Conservation (phyloP, 2,888 invertebrate species). For the Lomographa bimaculata region DNA sequence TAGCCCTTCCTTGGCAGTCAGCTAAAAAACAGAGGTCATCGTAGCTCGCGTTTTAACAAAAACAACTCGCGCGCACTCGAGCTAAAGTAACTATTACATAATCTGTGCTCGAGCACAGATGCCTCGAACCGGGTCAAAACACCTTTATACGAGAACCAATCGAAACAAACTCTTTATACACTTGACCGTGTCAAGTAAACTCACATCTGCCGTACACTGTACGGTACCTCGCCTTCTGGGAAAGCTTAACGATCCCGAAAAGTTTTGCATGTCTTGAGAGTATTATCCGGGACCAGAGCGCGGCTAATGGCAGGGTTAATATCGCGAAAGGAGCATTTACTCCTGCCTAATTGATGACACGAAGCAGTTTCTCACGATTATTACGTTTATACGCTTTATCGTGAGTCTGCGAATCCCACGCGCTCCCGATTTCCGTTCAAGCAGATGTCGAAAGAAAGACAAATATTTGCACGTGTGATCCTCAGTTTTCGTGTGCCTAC, state of each 20-base stretch:
- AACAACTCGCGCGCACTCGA: conserved; percentile 61
- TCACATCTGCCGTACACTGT: conserved; percentile 67
- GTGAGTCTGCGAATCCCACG: conserved; percentile 75
- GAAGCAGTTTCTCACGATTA: conserved; percentile 78
- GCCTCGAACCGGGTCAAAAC: conserved; percentile 78
- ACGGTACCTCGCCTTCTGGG: conserved; percentile 80
- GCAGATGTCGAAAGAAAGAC: conserved; percentile 61
- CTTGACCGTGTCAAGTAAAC: conserved; percentile 78
- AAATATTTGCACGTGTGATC: conserved; percentile 66
- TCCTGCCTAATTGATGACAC: conserved; percentile 72
- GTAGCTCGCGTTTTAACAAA: too few relatives aligned
- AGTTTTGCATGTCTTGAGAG: conserved; percentile 75
- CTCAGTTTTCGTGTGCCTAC: conserved; percentile 52
- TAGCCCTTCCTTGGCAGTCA: too few relatives aligned
- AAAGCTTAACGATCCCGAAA: conserved; percentile 77
- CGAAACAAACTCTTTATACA: conserved; percentile 75
- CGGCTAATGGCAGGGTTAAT: conserved; percentile 76
- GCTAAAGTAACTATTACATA: too few relatives aligned
- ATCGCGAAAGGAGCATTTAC: conserved; percentile 67
- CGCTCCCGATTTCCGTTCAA: conserved; percentile 63
- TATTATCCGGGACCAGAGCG: conserved; percentile 66
- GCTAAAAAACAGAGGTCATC: too few relatives aligned
- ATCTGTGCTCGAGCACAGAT: too few relatives aligned
- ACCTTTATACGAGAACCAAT: conserved; percentile 77
- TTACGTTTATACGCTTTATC: too few relatives aligned